Conservation (phyloP, 2,797 vertebrate genomes). For the Lagorchestes hirsutus region DNA sequence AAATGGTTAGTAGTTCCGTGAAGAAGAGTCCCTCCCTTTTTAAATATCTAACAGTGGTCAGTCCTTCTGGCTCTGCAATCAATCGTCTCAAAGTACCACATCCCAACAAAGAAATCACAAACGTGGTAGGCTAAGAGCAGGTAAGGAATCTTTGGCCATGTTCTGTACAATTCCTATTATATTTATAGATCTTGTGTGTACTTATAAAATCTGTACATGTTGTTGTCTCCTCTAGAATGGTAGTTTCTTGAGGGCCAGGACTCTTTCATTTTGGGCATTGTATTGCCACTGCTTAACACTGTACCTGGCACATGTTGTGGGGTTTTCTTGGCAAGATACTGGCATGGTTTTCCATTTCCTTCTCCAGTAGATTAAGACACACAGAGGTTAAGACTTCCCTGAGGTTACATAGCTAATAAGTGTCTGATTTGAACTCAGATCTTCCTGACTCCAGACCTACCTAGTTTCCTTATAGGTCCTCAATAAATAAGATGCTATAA, state of each 20-base stretch:
- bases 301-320: background rate
- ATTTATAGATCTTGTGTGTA: background rate
- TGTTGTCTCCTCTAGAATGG: background rate
- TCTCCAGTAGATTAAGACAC: background rate
- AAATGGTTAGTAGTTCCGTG: background rate
- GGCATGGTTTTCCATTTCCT: background rate
- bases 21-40: background rate
- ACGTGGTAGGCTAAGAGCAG: background rate
- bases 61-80: background rate
- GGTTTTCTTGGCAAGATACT: background rate
- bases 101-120: background rate
- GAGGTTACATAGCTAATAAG: background rate
- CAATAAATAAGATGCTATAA: background rate
- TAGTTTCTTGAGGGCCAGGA: background rate
- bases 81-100: background rate
- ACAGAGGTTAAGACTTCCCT: background rate
- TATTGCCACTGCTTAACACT: background rate
- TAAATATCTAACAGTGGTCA: background rate
- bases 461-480: background rate
- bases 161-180: background rate
- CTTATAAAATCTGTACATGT: background rate
- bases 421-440: background rate
- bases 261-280: background rate
- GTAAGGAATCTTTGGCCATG: background rate
- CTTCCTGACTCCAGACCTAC: background rate